Evolutionary conservation across 2,113 vertebrate species (phyloP), one percentile per base, ranked within the genome.

Genomic region (Muscicapa adusta): DNA sequence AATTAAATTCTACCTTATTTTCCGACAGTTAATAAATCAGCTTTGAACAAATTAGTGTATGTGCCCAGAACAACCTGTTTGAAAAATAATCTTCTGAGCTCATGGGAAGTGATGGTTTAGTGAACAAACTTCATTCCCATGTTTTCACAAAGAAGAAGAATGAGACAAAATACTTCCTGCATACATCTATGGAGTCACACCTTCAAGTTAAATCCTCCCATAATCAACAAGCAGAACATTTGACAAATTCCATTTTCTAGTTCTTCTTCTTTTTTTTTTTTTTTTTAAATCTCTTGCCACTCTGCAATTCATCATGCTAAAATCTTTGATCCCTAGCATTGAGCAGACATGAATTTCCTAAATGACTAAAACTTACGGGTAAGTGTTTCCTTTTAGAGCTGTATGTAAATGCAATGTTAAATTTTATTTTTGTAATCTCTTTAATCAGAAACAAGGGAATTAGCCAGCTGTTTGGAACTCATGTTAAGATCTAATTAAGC

Each of bases 391-490:
- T 97, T 97, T 97, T 96, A 97, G 89, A 95, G 85, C 88, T 94
- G 45, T 95, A 97, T 97, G 97, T 98, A 99, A 99, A 99, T 98
- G 96, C 88, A 97, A 97, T 98, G 98, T 98, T 98, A 98, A 98
- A 98, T 99, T 99, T 98, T 98, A 98, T 98, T 98, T 99, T 98
- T 98, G 96, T 98, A 99, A 98, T 99, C 98, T 98, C 97, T 98
- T 99, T 99, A 99, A 99, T 99, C 98, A 99, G 99, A 98, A 99
- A 96, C 98, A 97, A 98, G 99, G 98, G 98, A 99, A 99, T 99
- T 98, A 98, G 98, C 98, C 99, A 99, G 99, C 98, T 99, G 99
- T 98, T 98, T 98, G 97, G 94, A 98, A 98, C 97, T 98, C 97
- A 95, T 98, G 98, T 98, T 98, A 98, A 98, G 98, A 98, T 98